Evolutionary conservation across 1,140 invertebrate genomes (phyloP).

Genomic region (Neodiprion fabricii): DNA sequence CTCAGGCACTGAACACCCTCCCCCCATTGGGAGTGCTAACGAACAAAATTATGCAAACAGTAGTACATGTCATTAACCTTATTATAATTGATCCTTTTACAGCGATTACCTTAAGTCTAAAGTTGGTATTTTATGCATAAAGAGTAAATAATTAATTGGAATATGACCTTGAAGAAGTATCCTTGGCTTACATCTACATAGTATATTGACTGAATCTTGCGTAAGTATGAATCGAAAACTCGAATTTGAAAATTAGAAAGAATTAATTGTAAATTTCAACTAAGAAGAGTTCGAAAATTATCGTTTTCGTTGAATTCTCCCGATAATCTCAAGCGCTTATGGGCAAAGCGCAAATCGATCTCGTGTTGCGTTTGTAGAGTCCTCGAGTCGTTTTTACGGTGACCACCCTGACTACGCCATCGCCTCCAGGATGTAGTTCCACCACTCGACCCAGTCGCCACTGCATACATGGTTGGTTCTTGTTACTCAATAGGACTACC

Average conservation of each 20-base stretch:
- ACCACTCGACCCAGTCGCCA: slow-evolving; percentile 19
- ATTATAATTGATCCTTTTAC: slow-evolving; percentile 6
- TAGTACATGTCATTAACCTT: slow-evolving; percentile 1
- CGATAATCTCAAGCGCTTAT: neutral
- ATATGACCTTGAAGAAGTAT: neutral
- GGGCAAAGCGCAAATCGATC: neutral
- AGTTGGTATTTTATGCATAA: no score
- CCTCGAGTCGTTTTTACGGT: neutral
- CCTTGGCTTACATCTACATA: no score
- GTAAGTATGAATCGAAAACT: neutral
- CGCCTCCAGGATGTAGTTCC: neutral
- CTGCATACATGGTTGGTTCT: slow-evolving; percentile 15
- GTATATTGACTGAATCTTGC: neutral
- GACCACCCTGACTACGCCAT: neutral
- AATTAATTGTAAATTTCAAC: neutral
- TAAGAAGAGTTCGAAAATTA: no score
- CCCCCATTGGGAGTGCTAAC: slow-evolving; percentile 24
- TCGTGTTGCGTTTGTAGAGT: neutral
- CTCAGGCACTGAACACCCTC: slow-evolving; percentile 20
- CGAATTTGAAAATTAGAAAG: slow-evolving; percentile 9
- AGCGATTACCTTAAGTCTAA: slow-evolving; percentile 6
- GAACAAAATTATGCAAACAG: slow-evolving; percentile 17
- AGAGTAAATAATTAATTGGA: neutral
- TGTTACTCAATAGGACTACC: slow-evolving; percentile 20
- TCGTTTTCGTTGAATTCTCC: no score